phyloP scores from a whole-genome alignment of 2,797 vertebrate genomes.

The Ataeniobius toweri region DNA sequence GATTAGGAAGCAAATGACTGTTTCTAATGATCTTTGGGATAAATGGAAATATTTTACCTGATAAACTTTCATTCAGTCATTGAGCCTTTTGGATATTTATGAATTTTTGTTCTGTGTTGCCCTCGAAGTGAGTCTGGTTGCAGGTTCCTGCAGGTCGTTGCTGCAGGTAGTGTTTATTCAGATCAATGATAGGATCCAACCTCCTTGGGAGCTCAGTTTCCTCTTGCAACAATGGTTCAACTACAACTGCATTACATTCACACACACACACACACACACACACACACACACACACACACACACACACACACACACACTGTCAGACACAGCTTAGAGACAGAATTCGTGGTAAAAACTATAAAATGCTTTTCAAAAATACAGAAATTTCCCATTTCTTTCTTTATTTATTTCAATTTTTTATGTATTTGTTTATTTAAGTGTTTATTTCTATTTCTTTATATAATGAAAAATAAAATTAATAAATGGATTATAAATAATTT shows the following conservation, averaged over 20 bases:
- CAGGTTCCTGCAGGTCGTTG: conserved; percentile 19
- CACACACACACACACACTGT: no score
- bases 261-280: no score
- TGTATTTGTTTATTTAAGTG: background rate
- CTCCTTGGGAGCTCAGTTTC: no score
- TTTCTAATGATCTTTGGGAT: background rate
- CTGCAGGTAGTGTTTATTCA: conserved; percentile 57
- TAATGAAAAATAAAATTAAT: background rate
- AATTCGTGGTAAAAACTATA: no score
- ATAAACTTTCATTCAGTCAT: background rate
- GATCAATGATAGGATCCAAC: conserved; percentile 52
- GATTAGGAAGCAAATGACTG: background rate
- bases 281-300: no score
- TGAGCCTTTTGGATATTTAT: background rate
- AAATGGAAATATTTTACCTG: background rate
- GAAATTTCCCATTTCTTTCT: conserved; percentile 26
- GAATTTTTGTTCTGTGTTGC: conserved; percentile 15
- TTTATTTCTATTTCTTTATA: background rate
- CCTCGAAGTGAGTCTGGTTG: conserved; percentile 57
- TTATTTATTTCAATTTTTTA: background rate
- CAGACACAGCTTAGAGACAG: no score
- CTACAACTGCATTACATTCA: no score
- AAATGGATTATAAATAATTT: background rate
- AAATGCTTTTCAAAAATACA: conserved; percentile 29
- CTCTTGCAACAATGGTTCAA: no score